Base-by-base conservation (phyloP, 2,888 invertebrate genomes). In the Epirrita christyi region DNA sequence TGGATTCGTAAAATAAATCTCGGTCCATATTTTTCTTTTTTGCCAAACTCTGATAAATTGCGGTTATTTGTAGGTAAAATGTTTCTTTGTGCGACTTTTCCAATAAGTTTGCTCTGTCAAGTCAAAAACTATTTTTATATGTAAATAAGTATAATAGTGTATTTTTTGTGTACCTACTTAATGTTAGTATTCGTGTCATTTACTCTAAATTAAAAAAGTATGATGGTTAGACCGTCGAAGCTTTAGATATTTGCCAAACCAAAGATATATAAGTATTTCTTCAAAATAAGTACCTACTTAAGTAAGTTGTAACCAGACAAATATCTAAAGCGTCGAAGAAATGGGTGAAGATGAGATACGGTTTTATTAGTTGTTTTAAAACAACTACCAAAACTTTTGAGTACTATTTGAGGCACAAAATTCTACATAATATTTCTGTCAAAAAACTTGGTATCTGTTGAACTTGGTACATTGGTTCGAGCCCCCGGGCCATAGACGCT, bases 1-100 rank as follows among this genome's bases (percentile, higher is more conserved):
- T 57, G 52, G 52, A 57, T 57, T 53, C 52, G 52, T 15, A 32
- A 43, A 51, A 57, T 52, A 52, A 52, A 48, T 52, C 52, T 36
- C 6, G 9, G 32, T 45, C 37, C 40, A 29, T 52, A 48, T 48
- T 50, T 49, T 27, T 10, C 13, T 38, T 52, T 51, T 48, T 52
- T 57, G 48, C 48, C 48, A 36, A 42, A 15, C 45, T 53, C n/a
- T 37, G 15, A 48, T 43, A 57, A 57, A 57, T 40, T 44, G 34
- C 4, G 43, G 40, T 48, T 57, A 52, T 57, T 48, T 52, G 34
- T 38, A 44, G 15, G 40, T 40, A 47, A 47, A 44, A 52, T 49
- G 47, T 38, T 38, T 36, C 11, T 38, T 11, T 38, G 38, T 38
- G 9, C 38, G 38, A 1, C 14, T 11, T 38, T 38, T 14, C 14